Base-by-base conservation (phyloP, 2,797 vertebrate genomes). In the Salarias fasciatus region DNA sequence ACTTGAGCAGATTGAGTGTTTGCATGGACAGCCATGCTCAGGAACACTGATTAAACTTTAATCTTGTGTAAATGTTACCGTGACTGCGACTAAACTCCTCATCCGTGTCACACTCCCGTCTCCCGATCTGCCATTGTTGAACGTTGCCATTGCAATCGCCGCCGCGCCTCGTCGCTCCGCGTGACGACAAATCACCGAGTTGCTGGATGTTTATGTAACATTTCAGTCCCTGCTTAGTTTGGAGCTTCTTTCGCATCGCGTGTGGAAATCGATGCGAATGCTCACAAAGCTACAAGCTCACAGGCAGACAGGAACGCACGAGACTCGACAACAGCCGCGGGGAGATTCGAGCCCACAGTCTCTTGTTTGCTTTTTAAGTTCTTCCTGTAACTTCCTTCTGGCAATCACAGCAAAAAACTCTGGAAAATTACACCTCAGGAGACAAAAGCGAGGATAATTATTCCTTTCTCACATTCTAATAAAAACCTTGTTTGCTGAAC, bases 291-390 rank as follows among this genome's bases (percentile, higher is more conserved):
- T 40, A n/a, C 11, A n/a, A 40, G 18, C 18, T n/a, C 38, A 40
- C 38, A 40, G 6, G 35, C 15, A 18, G 4, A 28, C 41, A 13
- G 46, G 11, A 53, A 35, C 18, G 3, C 8, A 42, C 11, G 9
- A 40, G 18, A 65, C n/a, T 9, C 29, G 50, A 38, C 30, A 12
- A 14, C 40, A 49, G 37, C 15, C 48, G 44, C 30, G 43, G 43
- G 11, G 5, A 29, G 14, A 47, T 12, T 43, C 15, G 12, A 29
- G 51, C 28, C 36, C 13, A 60, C n/a, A 37, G 41, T 41, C 9
- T 36, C 1, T 29, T 14, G n/a, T 41, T 53, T 35, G 43, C 33
- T 43, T 11, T 11, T 6, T 41, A 28, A 41, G 8, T 52, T 47
- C 0, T 8, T n/a, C 5, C 14, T 31, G 15, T 33, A 42, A 31